Percentiles rank a stretch among this genome's conserved stretches.
Conservation (phyloP, 1,140 invertebrate species). For the Portunus trituberculatus region DNA sequence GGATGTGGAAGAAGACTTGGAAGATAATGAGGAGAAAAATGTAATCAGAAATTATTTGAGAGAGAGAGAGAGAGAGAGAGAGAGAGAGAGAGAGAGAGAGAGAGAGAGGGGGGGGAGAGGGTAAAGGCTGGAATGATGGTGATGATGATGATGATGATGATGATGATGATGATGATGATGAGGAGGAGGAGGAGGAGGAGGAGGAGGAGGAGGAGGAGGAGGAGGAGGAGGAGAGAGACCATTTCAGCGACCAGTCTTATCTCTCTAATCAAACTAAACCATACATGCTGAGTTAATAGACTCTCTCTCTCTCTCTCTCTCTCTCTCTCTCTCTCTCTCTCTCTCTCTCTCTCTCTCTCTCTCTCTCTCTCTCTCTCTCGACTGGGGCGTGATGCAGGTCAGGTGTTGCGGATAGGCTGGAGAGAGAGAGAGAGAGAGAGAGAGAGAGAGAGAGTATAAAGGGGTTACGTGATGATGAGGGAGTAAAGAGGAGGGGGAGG, state of each 20-base stretch:
- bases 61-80: background rate
- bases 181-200: background rate
- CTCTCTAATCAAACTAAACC: too few relatives aligned
- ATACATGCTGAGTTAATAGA: too few relatives aligned
- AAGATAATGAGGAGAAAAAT: background rate
- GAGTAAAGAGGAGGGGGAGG: background rate
- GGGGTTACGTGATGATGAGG: background rate
- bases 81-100: background rate
- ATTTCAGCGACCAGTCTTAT: too few relatives aligned
- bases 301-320: too few relatives aligned
- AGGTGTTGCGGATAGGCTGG: background rate
- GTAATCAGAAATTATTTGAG: background rate
- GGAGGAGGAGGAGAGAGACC: background rate
- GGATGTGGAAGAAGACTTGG: background rate
- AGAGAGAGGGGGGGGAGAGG: background rate
- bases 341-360: too few relatives aligned
- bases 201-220: background rate
- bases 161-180: background rate
- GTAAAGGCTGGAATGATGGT: background rate
- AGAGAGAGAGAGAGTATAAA: background rate
- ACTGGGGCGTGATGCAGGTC: too few relatives aligned
- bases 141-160: background rate
- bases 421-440: background rate
- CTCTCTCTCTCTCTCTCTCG: too few relatives aligned
- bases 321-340: too few relatives aligned